Evolutionary conservation across 2,113 vertebrate species (phyloP), one percentile per base, ranked within the genome.

Genomic region (Globicephala melas): DNA sequence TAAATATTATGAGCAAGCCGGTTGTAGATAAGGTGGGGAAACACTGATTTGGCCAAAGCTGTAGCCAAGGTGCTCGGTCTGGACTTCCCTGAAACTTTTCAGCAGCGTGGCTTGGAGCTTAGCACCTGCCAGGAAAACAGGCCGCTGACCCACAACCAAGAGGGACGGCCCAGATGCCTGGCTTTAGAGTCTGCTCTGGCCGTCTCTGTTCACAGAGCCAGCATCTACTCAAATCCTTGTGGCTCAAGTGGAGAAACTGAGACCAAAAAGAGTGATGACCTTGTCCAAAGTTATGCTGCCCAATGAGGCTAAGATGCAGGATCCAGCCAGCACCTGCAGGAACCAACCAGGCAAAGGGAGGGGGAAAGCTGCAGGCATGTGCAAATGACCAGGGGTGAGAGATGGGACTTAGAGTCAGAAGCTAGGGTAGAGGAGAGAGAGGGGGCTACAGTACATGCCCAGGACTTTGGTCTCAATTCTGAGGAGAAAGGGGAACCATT

Each of bases 1-100:
- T 93, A 67, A 97, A 89, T 31, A 82, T 82, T 91, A 76, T 74
- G 92, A 89, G 70, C 38, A 91, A 81, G 79, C 53, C 3, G 0
- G 11, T 8, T 41, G 28, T 77, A 94, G 94, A 98, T 97, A 97
- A 96, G 91, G 63, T 63, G n/a, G n/a, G 33, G 58, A 95, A 79
- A 84, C 47, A 36, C 13, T 60, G 67, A 73, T n/a, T 31, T 41
- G 83, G 82, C 88, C 79, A 62, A 84, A 79, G 95, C 1, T 18
- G 21, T 20, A 86, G 85, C 94, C 65, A 58, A 38, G 67, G 47
- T 9, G 0, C 73, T 58, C 20, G 63, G 73, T 60, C 65, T 2
- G 1, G n/a, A 38, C 41, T 20, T 71, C 36, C 36, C 73, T 17
- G 91, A 55, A 47, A 86, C 23, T 47, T 77, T 36, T 74, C 74